A percentile compares a stretch with the other conserved stretches of the same genome.
phyloP scores from a whole-genome alignment of 1,140 invertebrate species.

The Gonatopus flavifemur region DNA sequence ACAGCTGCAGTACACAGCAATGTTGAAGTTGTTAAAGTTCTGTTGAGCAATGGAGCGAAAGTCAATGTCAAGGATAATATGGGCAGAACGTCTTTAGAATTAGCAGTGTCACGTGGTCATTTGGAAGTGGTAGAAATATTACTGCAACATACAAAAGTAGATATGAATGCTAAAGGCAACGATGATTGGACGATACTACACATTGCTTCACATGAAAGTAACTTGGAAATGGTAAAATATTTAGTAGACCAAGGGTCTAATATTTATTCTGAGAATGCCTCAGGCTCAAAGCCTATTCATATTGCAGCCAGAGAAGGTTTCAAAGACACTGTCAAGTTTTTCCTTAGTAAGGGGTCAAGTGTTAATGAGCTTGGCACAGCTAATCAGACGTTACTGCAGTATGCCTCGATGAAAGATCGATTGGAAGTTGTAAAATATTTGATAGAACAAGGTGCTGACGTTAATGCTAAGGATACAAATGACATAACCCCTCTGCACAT shows the following conservation, averaged over 20 bases:
- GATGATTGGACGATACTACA: conserved; percentile 45
- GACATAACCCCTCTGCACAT: conserved; percentile 14
- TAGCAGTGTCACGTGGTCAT: conserved; percentile 11
- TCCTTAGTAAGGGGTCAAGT: conserved; percentile 4
- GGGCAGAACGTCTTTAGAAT: conserved; percentile 16
- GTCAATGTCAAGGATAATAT: conserved; percentile 16
- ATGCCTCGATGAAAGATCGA: neutral
- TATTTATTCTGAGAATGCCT: conserved; percentile 11
- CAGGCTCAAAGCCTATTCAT: conserved; percentile 10
- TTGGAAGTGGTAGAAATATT: conserved; percentile 12
- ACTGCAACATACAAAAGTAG: conserved; percentile 11
- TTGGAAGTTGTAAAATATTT: conserved; percentile 17
- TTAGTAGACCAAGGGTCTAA: conserved; percentile 13
- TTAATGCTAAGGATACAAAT: conserved; percentile 1
- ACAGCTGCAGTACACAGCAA: conserved; percentile 9
- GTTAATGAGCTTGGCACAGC: neutral
- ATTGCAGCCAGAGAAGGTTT: conserved; percentile 2
- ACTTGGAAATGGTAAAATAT: conserved; percentile 1
- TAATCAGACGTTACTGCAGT: conserved; percentile 8
- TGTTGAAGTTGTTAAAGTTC: conserved; percentile 8
- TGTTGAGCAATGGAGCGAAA: neutral
- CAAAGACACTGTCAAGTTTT: neutral
- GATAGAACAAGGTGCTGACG: conserved; percentile 3
- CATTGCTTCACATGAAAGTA: neutral
- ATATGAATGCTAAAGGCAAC: neutral